Evolutionary conservation across 2,113 vertebrate species (phyloP), one percentile per base, ranked within the genome.

Genomic region (human): DNA sequence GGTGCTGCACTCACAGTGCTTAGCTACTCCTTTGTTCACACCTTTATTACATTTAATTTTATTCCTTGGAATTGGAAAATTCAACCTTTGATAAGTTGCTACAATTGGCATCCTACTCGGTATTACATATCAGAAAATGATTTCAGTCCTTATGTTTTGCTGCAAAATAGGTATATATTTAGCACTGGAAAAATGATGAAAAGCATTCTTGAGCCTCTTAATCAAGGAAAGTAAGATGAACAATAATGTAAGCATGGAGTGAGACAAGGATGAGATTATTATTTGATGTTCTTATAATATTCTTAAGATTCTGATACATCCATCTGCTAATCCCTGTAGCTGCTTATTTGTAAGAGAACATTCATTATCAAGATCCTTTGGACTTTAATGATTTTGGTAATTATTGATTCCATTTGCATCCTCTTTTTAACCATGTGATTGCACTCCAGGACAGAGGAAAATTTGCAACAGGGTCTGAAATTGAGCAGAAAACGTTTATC

Each of bases 401-500:
- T 95, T 78, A 59, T 79, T 16, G 7, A 30, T 92, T 35, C 11
- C 52, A 18, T 92, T 73, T 84, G 59, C 25, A 68, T 70, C 30
- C 40, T 68, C 43, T 76, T 64, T 83, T 79, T 91, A 79, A 30
- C 14, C 27, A 23, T 57, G n/a, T 10, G 17, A 16, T 43, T 83
- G 32, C 72, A 27, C 82, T 83, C 59, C 22, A 75, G 30, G 76
- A 78, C 55, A 90, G 61, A 94, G 50, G 27, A 83, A 64, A 55
- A 23, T 86, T 90, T 82, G 25, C 76, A 93, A 23, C 61, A 78
- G 43, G 16, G 20, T 66, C 70, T 95, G 93, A 88, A 97, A 87
- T 20, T 43, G 76, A 95, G 70, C 45, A 93, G 50, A 93, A 95
- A 90, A 84, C 0, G 27, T 52, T 91, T 90, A 11, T 68, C 35